A percentile compares a stretch with the other conserved stretches of the same genome.
Evolutionary conservation across 2,113 vertebrate species (phyloP).

Genomic region (Nothocercus nigrocapillus): DNA sequence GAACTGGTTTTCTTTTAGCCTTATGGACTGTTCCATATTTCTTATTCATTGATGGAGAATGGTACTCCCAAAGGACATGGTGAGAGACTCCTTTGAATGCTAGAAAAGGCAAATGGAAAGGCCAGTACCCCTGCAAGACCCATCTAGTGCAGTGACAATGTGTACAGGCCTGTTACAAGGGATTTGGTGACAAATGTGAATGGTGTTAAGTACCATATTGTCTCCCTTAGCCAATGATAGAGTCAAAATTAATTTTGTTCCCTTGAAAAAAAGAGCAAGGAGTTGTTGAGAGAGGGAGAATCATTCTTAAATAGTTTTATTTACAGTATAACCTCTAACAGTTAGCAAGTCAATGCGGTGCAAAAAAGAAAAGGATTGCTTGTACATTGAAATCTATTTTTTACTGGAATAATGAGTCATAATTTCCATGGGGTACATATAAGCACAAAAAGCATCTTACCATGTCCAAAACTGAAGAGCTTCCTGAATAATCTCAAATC

Average conservation of each 20-base stretch:
- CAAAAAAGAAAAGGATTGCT: neutral
- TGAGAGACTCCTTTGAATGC: neutral
- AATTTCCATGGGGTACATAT: neutral
- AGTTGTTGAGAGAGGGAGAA: neutral
- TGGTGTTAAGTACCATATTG: neutral
- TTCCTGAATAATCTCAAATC: neutral
- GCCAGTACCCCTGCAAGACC: neutral
- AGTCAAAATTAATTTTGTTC: neutral
- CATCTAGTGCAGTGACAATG: neutral
- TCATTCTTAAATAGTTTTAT: neutral
- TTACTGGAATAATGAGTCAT: neutral
- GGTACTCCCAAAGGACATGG: neutral
- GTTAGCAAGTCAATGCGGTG: neutral
- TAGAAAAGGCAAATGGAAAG: neutral
- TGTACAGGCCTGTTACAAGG: neutral
- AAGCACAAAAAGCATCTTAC: neutral
- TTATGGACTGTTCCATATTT: neutral
- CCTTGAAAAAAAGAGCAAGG: neutral
- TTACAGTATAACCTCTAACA: neutral
- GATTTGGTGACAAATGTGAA: neutral
- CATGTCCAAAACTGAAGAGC: neutral
- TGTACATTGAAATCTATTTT: neutral
- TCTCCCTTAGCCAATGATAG: neutral
- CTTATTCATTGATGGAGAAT: neutral
- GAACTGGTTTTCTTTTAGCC: neutral